Conservation (phyloP, 1,140 invertebrate genomes). For the Camponotus pennsylvanicus region DNA sequence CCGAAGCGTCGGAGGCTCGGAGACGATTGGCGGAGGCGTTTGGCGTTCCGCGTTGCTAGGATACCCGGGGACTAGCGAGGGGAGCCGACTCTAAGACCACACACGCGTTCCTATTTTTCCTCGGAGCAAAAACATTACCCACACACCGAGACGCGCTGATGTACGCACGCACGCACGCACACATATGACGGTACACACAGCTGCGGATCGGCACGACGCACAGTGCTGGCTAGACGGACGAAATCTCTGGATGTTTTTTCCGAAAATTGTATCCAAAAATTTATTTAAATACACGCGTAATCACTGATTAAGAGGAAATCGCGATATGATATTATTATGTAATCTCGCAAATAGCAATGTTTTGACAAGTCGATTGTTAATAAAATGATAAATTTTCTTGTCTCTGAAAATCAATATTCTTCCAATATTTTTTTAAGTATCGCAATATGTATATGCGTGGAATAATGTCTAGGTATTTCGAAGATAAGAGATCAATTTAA, state of each 20-base stretch:
- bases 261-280: neutral
- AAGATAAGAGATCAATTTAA: neutral
- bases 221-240: conserved; percentile 25
- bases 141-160: conserved; percentile 74
- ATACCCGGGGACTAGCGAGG: conserved; percentile 78
- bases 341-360: neutral
- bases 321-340: neutral
- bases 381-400: neutral
- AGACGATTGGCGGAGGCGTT: conserved; percentile 78
- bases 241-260: conserved; percentile 9
- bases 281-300: neutral
- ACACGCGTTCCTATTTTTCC: conserved; percentile 85
- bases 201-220: conserved; percentile 36
- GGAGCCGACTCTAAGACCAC: conserved; percentile 81
- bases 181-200: conserved; percentile 51
- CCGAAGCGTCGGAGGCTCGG: conserved; percentile 73
- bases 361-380: neutral
- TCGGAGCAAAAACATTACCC: conserved; percentile 85
- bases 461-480: neutral
- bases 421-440: neutral
- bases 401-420: neutral
- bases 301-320: neutral
- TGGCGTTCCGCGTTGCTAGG: conserved; percentile 84
- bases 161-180: conserved; percentile 70
- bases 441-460: neutral